Percentiles rank a stretch among this genome's conserved stretches.
Conservation (phyloP, 2,888 invertebrate genomes). For the Cynaeus angustus region DNA sequence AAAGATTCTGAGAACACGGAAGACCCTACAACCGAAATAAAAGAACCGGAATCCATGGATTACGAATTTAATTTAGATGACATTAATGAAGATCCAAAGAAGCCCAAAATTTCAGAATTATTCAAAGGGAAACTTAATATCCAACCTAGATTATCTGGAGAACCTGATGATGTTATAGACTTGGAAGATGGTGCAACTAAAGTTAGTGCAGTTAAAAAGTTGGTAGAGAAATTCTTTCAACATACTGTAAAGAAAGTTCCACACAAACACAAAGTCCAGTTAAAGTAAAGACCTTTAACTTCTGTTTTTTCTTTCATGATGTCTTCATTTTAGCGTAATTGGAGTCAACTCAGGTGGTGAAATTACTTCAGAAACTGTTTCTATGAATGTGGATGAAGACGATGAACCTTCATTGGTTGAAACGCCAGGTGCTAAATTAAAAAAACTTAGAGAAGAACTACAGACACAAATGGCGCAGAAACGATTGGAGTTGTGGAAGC, state of each 20-base stretch:
- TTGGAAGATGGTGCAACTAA: constrained; percentile 73
- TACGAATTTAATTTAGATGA: constrained; percentile 61
- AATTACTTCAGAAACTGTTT: constrained; percentile 70
- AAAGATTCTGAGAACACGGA: background rate
- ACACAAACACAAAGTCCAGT: constrained; percentile 74
- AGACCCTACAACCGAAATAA: background rate
- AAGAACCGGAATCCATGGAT: constrained; percentile 8
- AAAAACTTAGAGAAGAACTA: constrained; percentile 82
- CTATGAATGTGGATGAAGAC: constrained; percentile 64
- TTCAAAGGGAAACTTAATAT: constrained; percentile 64
- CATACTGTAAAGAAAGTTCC: constrained; percentile 77
- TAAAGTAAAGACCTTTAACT: constrained; percentile 71
- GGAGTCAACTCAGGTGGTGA: constrained; percentile 71
- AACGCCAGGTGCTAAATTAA: constrained; percentile 82
- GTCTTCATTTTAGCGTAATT: constrained; percentile 63
- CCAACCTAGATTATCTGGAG: constrained; percentile 74
- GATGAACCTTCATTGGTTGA: constrained; percentile 65
- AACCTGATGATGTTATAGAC: constrained; percentile 76
- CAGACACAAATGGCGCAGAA: constrained; percentile 82
- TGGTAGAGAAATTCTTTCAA: constrained; percentile 82
- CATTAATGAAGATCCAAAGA: constrained; percentile 54
- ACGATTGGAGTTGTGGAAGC: constrained; percentile 81
- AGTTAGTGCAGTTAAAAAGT: constrained; percentile 77
- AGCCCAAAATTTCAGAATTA: constrained; percentile 66
- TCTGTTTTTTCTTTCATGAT: background rate